phyloP scores from a whole-genome alignment of 2,113 vertebrate genomes.

The Opisthocomus hoazin region DNA sequence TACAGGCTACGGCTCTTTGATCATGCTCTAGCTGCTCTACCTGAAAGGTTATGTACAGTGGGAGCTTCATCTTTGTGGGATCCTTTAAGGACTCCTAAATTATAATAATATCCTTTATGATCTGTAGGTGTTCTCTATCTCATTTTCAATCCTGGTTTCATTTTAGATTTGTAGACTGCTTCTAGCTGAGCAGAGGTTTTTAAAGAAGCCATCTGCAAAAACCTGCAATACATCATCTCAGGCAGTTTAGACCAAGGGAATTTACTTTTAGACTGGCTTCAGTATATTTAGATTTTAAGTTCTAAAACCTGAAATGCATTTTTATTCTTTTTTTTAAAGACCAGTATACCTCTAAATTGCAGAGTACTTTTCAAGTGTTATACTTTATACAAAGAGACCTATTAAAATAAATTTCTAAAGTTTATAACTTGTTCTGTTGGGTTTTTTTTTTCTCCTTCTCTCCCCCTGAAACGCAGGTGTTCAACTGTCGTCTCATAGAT shows the following conservation, averaged over 20 bases:
- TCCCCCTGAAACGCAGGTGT: slow-evolving; percentile 72
- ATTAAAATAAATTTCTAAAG: not conserved
- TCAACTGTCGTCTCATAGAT: slow-evolving; percentile 88
- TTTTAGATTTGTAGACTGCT: not conserved
- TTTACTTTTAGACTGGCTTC: not conserved
- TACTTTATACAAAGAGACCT: not conserved
- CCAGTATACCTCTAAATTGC: not conserved
- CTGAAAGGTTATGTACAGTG: not conserved
- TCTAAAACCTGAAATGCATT: not conserved
- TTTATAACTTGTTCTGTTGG: no score
- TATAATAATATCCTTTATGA: not conserved
- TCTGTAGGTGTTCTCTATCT: not conserved
- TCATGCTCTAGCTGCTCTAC: not conserved
- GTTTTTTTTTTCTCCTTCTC: not conserved
- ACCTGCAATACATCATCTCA: not conserved
- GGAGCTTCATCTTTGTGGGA: not conserved
- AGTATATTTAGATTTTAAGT: not conserved
- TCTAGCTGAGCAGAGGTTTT: not conserved
- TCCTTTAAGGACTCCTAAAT: not conserved
- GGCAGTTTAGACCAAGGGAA: not conserved
- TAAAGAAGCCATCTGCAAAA: not conserved
- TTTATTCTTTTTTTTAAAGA: not conserved
- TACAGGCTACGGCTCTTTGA: not conserved
- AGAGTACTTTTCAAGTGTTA: not conserved
- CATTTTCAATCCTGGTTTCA: not conserved